Evolutionary conservation across 2,113 vertebrate genomes (phyloP).

Genomic region (Nycticryphes semicollaris): DNA sequence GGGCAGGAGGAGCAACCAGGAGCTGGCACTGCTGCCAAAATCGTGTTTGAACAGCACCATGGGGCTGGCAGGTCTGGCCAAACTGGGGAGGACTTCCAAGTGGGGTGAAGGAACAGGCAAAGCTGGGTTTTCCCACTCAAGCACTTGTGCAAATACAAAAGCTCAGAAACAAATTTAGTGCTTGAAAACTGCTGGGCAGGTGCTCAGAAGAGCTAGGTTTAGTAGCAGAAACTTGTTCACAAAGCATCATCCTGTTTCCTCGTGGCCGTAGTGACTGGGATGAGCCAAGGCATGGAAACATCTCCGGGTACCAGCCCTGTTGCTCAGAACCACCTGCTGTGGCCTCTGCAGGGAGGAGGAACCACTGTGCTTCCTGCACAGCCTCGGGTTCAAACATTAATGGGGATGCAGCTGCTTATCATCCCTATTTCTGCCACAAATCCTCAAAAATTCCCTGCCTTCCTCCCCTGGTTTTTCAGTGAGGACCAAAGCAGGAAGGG

Average conservation of each 20-base stretch:
- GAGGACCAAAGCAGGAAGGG: neutral
- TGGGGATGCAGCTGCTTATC: neutral
- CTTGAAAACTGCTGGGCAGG: neutral
- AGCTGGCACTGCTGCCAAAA: neutral
- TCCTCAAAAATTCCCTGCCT: too few relatives aligned
- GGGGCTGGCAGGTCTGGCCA: neutral
- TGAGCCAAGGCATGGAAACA: neutral
- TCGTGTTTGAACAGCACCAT: neutral
- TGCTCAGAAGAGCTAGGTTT: neutral
- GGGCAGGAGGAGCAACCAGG: neutral
- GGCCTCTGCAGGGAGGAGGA: neutral
- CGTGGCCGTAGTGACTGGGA: neutral
- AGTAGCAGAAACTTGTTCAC: neutral
- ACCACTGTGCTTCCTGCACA: neutral
- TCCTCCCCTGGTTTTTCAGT: too few relatives aligned
- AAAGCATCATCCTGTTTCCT: neutral
- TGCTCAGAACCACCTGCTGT: neutral
- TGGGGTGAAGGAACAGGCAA: neutral
- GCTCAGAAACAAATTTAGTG: fast-evolving
- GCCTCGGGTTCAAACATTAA: neutral
- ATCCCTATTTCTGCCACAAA: neutral
- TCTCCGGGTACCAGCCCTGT: neutral
- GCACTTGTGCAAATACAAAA: neutral
- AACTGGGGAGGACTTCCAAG: neutral
- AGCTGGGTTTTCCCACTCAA: neutral